These are phyloP conservation scores for Chionomys nivalis DNA, from an alignment of 2,113 vertebrate genomes.

Conservation along the genomic window DNA sequence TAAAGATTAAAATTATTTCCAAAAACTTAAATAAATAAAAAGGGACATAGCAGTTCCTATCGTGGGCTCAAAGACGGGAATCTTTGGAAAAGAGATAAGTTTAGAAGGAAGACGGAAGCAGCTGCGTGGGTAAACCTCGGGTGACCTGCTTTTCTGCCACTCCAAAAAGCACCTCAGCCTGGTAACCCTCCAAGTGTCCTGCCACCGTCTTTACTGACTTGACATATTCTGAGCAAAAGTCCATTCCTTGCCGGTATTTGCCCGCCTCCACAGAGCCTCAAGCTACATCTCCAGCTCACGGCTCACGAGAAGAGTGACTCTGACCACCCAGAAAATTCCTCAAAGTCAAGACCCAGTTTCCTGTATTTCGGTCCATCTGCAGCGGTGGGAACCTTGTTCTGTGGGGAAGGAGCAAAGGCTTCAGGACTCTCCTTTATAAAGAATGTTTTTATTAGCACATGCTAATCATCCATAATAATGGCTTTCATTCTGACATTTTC, in stretches of 20 bases:
- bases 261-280: background rate
- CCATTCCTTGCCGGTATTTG: background rate
- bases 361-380: no score
- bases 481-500: background rate
- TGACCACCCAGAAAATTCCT: background rate
- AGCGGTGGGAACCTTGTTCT: background rate
- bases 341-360: background rate
- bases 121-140: accelerated
- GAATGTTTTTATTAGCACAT: background rate
- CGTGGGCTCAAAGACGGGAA: background rate
- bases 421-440: background rate
- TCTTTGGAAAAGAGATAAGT: background rate
- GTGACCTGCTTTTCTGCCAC: background rate
- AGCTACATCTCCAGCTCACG: background rate
- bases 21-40: background rate
- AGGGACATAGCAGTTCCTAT: background rate
- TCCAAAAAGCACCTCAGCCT: accelerated
- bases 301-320: background rate
- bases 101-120: background rate
- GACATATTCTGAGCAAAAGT: background rate
- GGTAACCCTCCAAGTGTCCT: background rate
- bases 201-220: background rate
- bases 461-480: background rate
- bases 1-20: background rate
- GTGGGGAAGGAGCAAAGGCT: background rate